A percentile compares a stretch with the other conserved stretches of the same genome.
These are phyloP conservation scores for Urocolius indicus DNA, from an alignment of 2,113 vertebrate species.

Conservation along the genomic window DNA sequence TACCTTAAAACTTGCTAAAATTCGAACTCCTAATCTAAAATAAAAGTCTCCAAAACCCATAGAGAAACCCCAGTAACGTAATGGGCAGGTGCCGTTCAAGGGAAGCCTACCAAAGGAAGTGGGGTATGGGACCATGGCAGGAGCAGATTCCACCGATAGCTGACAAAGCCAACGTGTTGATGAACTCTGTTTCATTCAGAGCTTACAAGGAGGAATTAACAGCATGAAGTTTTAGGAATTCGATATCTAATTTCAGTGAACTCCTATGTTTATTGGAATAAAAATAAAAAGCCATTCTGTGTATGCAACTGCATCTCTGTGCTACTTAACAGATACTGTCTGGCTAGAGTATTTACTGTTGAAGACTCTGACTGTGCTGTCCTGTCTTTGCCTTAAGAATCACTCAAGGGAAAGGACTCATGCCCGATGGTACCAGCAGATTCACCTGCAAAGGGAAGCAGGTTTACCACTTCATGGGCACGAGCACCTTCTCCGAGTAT, in stretches of 20 bases:
- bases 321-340: neutral
- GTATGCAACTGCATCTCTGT: neutral
- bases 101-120: neutral
- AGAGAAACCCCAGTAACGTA: neutral
- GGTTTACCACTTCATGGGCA: slow-evolving; percentile 85
- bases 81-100: neutral
- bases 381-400: slow-evolving; percentile 65
- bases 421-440: slow-evolving; percentile 90
- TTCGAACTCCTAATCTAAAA: neutral
- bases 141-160: neutral
- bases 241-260: neutral
- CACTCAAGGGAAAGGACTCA: slow-evolving; percentile 84
- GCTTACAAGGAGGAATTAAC: neutral
- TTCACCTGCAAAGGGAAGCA: slow-evolving; percentile 84
- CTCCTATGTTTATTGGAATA: neutral
- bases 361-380: neutral
- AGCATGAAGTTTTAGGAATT: neutral
- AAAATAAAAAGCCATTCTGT: neutral
- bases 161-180: neutral
- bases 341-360: neutral
- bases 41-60: neutral
- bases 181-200: neutral
- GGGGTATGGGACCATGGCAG: neutral
- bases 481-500: slow-evolving; percentile 85
- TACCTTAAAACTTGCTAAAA: neutral